phyloP scores from a whole-genome alignment of 2,888 invertebrate genomes.

The Campopleginae sp. region DNA sequence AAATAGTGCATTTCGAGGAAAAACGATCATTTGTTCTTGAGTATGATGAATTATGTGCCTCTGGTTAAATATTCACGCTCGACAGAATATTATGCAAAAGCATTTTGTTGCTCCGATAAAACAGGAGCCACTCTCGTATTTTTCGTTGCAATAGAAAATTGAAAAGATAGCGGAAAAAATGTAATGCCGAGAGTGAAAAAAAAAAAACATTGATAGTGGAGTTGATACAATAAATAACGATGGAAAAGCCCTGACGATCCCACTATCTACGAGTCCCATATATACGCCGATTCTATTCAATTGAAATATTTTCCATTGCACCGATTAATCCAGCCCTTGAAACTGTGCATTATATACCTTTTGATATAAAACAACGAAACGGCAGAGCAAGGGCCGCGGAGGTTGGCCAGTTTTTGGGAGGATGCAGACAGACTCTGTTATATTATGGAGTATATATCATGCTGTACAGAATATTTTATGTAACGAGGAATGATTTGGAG shows the following conservation, averaged over 20 bases:
- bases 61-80: neutral
- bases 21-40: neutral
- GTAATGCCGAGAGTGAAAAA: too few species aligned
- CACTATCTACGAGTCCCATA: constrained; percentile 19
- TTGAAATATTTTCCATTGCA: constrained; percentile 21
- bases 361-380: constrained; percentile 13
- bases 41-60: neutral
- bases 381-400: neutral
- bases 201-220: constrained; percentile 11
- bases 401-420: constrained; percentile 7
- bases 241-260: constrained; percentile 24
- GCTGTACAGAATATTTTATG: constrained; percentile 1
- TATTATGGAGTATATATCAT: neutral
- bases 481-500: neutral
- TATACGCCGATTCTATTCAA: constrained; percentile 18
- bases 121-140: neutral
- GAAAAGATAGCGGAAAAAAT: neutral
- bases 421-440: neutral
- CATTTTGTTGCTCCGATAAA: neutral
- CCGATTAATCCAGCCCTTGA: constrained; percentile 27
- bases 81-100: neutral
- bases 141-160: neutral
- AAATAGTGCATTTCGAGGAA: neutral
- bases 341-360: constrained; percentile 22
- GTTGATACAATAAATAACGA: constrained; percentile 24